Evolutionary conservation across 2,888 invertebrate species (phyloP).

Genomic region (Ischnura elegans): DNA sequence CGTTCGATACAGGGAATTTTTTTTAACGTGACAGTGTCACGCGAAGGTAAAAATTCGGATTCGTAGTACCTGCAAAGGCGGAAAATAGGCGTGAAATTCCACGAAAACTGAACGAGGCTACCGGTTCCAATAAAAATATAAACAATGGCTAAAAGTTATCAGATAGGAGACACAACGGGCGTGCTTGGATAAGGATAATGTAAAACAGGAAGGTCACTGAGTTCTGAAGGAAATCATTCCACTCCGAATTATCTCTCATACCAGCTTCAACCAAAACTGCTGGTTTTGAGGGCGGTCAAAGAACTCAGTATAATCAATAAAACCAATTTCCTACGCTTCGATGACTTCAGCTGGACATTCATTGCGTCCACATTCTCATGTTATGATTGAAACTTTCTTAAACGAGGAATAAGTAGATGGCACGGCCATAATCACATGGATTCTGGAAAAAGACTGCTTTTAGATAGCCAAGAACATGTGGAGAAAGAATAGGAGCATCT

Average conservation of each 20-base stretch:
- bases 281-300: not conserved
- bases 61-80: not conserved
- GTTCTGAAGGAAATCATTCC: not conserved
- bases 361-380: too few species aligned
- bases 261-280: not conserved
- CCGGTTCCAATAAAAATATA: not conserved
- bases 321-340: not conserved
- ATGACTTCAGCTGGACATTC: not conserved
- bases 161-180: not conserved
- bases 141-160: not conserved
- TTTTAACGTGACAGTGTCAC: not conserved
- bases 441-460: too few species aligned
- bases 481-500: too few species aligned
- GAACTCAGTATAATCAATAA: not conserved
- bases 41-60: not conserved
- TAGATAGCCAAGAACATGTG: too few species aligned
- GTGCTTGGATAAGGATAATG: not conserved
- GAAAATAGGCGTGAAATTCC: not conserved
- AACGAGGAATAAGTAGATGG: too few species aligned
- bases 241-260: not conserved
- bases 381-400: too few species aligned
- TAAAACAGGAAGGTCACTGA: not conserved
- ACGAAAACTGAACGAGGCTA: not conserved
- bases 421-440: too few species aligned
- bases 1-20: not conserved